These are phyloP conservation scores for Anhinga anhinga DNA, from an alignment of 2,113 vertebrate species.

Conservation along the genomic window DNA sequence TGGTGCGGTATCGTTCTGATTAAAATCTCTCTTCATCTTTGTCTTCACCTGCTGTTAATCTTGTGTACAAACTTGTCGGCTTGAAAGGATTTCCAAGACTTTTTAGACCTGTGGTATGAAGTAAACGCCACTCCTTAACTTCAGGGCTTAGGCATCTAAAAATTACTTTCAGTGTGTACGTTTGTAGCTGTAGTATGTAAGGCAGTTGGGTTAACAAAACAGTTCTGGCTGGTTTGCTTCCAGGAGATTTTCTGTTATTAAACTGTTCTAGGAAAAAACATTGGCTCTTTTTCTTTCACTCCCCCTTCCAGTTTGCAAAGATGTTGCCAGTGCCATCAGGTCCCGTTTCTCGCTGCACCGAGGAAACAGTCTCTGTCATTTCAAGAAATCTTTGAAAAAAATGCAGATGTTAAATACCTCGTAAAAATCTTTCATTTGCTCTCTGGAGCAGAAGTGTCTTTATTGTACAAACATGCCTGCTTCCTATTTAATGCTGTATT, in stretches of 20 bases:
- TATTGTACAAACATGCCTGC: not conserved
- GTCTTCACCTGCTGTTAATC: not conserved
- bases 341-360: not conserved
- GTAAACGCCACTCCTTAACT: not conserved
- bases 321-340: not conserved
- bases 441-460: not conserved
- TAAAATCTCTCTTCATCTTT: not conserved
- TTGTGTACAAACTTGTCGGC: not conserved
- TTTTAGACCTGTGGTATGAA: not conserved
- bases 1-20: not conserved
- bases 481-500: not conserved
- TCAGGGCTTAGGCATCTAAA: not conserved
- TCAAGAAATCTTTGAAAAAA: not conserved
- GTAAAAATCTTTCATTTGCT: not conserved
- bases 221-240: constrained; percentile 17
- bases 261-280: not conserved
- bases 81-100: not conserved
- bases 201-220: not conserved
- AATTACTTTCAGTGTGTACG: not conserved
- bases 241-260: constrained; percentile 45
- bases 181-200: not conserved
- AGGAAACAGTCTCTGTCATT: not conserved
- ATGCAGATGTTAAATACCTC: not conserved
- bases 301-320: not conserved
- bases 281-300: not conserved